These are phyloP conservation scores for Carettochelys insculpta DNA, from an alignment of 2,113 vertebrate species.

Conservation along the genomic window DNA sequence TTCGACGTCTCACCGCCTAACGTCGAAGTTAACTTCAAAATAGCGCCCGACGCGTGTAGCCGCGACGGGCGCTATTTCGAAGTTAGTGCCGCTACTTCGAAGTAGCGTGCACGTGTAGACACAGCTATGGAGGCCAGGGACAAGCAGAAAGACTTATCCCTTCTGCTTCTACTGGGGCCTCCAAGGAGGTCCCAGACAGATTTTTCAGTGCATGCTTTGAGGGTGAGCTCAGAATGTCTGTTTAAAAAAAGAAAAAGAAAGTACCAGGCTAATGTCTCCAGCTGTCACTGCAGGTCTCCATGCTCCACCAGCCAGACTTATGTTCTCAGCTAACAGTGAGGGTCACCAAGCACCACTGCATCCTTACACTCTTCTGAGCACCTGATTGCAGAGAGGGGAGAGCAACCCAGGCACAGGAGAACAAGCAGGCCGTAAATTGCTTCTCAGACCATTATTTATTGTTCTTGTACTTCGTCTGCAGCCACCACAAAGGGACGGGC, in stretches of 20 bases:
- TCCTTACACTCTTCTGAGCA: slow-evolving; percentile 19
- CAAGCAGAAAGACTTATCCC: neutral
- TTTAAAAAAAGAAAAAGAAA: neutral
- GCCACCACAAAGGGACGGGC: too few species aligned
- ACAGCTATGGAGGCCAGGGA: neutral
- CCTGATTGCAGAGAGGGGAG: slow-evolving; percentile 19
- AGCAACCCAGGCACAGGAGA: slow-evolving; percentile 1
- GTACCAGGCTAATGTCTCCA: slow-evolving; percentile 29
- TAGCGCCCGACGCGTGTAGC: too few species aligned
- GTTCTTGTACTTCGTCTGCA: too few species aligned
- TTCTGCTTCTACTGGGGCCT: neutral
- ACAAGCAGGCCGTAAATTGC: neutral
- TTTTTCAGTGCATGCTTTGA: neutral
- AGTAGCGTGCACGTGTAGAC: too few species aligned
- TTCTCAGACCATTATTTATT: neutral
- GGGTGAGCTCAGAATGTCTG: neutral
- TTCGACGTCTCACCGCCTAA: too few species aligned
- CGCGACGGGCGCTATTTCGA: too few species aligned
- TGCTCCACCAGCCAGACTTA: slow-evolving; percentile 40
- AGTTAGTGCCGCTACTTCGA: too few species aligned
- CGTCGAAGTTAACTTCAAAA: too few species aligned
- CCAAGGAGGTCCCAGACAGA: neutral
- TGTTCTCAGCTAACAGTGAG: slow-evolving; percentile 35
- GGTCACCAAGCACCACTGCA: slow-evolving; percentile 66
- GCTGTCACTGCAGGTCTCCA: slow-evolving; percentile 58